Conservation (phyloP, 2,797 vertebrate genomes). For the Chloroceryle inda region DNA sequence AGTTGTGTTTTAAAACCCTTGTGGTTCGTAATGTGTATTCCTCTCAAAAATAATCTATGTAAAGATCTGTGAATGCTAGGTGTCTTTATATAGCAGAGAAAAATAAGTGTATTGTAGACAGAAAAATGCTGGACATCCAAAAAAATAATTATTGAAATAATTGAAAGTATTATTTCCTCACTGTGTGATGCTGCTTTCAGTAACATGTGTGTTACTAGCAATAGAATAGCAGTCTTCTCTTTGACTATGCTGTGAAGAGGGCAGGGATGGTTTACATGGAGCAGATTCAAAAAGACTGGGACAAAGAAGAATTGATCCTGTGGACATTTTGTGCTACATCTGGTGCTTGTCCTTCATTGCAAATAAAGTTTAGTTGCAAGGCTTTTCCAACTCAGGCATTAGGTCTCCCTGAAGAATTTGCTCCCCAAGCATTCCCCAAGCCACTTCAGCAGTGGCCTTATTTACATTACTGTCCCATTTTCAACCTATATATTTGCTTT, state of each 20-base stretch:
- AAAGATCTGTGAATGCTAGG: background rate
- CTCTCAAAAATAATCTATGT: background rate
- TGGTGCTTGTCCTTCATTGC: background rate
- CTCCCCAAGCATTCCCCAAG: background rate
- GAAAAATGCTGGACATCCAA: background rate
- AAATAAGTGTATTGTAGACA: background rate
- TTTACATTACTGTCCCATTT: background rate
- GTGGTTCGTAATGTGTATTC: background rate
- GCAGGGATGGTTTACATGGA: background rate
- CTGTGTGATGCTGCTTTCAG: background rate
- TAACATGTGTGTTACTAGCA: background rate
- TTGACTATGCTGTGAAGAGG: background rate
- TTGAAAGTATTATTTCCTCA: background rate
- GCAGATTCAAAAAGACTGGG: background rate
- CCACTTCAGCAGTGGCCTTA: background rate
- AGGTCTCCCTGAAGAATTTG: background rate
- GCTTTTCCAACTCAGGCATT: background rate
- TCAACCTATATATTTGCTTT: background rate
- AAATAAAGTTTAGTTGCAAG: background rate
- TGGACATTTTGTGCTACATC: background rate
- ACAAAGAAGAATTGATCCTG: background rate
- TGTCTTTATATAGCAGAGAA: background rate
- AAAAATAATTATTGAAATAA: background rate
- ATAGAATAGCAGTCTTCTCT: background rate
- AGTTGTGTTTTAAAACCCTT: constrained; percentile 2